Evolutionary conservation across 2,888 invertebrate species (phyloP), one percentile per base, ranked within the genome.

Genomic region (Tiliacea aurago): DNA sequence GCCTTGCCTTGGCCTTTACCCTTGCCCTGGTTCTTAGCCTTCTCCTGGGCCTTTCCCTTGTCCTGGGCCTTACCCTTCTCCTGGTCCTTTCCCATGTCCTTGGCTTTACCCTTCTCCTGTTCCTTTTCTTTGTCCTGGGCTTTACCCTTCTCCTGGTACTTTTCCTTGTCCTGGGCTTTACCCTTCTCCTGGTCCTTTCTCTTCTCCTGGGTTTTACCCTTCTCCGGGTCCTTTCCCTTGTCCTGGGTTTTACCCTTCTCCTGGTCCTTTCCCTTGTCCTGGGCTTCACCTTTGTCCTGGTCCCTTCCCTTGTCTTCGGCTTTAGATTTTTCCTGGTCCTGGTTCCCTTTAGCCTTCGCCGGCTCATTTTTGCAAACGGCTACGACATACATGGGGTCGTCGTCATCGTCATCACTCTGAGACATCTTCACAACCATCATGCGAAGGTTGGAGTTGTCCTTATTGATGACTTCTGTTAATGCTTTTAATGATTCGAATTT

Each of bases 351-450:
- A 49, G 1, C 20, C 20, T 28, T 4, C 49, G 4, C 9, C 0
- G 28, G 15, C 1, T 56, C 33, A 6, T 64, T 64, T n/a, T 18
- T 33, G 7, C 18, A 6, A 33, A 64, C 56, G n/a, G 64, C 33
- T 56, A 56, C 64, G 33, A 56, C n/a, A n/a, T 18, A 64, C 64
- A 33, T 55, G 28, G 64, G n/a, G 10, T 64, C 64, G 0, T 64
- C 33, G 1, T 33, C 33, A 10, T 64, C 64, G 4, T 33, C 56
- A n/a, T 55, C 33, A 15, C 55, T 33, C 4, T 33, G 10, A 33
- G 33, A 6, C 64, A 64, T 56, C 10, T 55, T 64, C n/a, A 64
- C 15, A 6, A 64, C n/a, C 55, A 33, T 63, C 63, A 63, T 51
- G 15, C 33, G 33, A 51, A 63, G 0, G 1, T 53, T 15, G 5